Conservation (phyloP, 2,113 vertebrate genomes). For the Puma concolor region DNA sequence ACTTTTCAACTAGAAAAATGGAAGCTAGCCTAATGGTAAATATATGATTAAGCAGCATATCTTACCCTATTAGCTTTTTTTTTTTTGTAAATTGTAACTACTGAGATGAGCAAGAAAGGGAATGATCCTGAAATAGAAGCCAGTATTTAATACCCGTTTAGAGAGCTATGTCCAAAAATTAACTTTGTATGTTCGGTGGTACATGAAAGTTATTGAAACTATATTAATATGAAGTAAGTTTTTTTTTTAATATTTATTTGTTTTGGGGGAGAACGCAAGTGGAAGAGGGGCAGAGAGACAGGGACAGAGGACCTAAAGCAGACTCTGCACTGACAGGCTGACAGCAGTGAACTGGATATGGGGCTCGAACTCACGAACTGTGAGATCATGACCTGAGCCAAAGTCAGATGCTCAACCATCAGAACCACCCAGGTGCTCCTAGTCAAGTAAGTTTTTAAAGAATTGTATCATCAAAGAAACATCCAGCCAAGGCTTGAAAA, state of each 20-base stretch:
- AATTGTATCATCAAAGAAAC: background rate
- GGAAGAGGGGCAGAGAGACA: too few species aligned
- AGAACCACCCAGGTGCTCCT: too few species aligned
- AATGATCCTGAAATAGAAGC: background rate
- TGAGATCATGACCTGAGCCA: too few species aligned
- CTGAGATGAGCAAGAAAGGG: background rate
- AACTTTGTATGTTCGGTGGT: background rate
- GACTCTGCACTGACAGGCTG: too few species aligned
- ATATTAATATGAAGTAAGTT: background rate
- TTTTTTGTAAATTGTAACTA: background rate
- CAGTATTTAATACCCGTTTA: background rate
- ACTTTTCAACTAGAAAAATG: conserved; percentile 3
- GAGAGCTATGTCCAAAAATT: background rate
- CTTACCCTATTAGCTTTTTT: background rate
- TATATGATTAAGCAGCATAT: background rate
- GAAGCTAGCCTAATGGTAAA: background rate
- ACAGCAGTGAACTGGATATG: too few species aligned
- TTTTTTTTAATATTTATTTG: too few species aligned
- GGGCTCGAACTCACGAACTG: too few species aligned
- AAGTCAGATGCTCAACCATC: too few species aligned
- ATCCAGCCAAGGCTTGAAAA: background rate
- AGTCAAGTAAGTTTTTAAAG: background rate
- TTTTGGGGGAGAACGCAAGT: too few species aligned
- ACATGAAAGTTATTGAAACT: background rate
- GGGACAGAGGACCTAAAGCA: too few species aligned